Base-by-base conservation (phyloP, 2,888 invertebrate genomes). In the Sarcophaga carnaria region DNA sequence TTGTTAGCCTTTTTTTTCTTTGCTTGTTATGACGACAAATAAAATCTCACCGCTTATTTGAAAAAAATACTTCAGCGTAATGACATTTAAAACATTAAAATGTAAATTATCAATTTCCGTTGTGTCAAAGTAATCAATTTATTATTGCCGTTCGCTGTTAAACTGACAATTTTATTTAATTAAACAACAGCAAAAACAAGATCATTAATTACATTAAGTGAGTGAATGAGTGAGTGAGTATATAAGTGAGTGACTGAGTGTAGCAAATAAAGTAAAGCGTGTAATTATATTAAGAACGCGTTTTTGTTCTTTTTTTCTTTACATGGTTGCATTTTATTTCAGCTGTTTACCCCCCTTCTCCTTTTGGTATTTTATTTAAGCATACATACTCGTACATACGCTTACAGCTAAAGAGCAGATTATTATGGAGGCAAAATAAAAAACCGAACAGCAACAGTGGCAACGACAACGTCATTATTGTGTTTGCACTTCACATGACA, bases 121-220 rank as follows among this genome's bases (percentile, higher is more conserved):
- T 87, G 37, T 83, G 86, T 81, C 86, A 86, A 86, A 83, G 86
- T 81, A 86, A 86, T 86, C 83, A 87, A 87, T 87, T 87, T 87
- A 87, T 87, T 87, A 54, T 80, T 78, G 80, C 83, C 80, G 86
- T 81, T 83, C 74, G 86, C 86, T 87, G 86, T 87, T 87, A 84
- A 84, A 83, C 83, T 87, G 86, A 87, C 86, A 87, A 87, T 87
- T 87, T 87, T 83, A 87, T 87, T 83, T 87, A 86, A 87, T 87
- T 83, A 83, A 87, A 87, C 83, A 87, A 87, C 86, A 83, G 86
- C 83, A 87, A 69, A 87, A 87, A 87, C 86, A 87, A 87, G 83
- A 87, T 87, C 86, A 87, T 87, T 87, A 83, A 87, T 87, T 87
- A 83, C 70, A 83, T 78, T 83, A 83, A 83, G 80, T 37, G 37